phyloP scores from a whole-genome alignment of 1,140 invertebrate species.

The Pteromalus puparum region DNA sequence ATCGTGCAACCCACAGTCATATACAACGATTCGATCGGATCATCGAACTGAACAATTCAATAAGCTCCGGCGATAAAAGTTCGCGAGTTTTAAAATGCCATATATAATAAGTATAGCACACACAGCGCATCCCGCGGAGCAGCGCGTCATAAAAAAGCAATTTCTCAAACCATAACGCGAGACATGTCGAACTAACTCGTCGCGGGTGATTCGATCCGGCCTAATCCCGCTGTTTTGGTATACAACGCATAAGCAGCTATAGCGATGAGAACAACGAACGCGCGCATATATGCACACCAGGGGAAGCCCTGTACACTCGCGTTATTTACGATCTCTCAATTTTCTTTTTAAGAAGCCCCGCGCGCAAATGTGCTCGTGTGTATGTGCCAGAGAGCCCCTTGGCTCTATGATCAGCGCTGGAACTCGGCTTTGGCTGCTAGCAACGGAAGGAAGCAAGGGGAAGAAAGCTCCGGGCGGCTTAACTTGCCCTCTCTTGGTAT shows the following conservation, averaged over 20 bases:
- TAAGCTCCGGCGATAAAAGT: neutral
- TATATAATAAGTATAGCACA: neutral
- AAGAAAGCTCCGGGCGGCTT: neutral
- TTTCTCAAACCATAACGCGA: neutral
- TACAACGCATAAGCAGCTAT: neutral
- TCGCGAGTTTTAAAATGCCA: neutral
- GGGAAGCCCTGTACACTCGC: neutral
- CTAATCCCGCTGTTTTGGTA: too few relatives aligned
- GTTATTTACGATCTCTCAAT: constrained; percentile 40
- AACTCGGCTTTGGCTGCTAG: neutral
- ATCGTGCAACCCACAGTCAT: neutral
- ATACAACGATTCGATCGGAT: too few relatives aligned
- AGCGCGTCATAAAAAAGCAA: neutral
- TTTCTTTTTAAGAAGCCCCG: constrained; percentile 44
- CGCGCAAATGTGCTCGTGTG: constrained; percentile 3
- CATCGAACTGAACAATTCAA: neutral
- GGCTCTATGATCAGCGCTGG: constrained; percentile 14
- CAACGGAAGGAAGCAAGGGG: neutral
- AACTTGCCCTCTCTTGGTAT: neutral
- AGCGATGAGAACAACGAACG: neutral
- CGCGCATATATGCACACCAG: too few relatives aligned
- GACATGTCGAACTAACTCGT: neutral
- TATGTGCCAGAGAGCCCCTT: neutral
- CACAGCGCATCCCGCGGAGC: too few relatives aligned
- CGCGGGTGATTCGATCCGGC: neutral